phyloP scores from a whole-genome alignment of 2,113 vertebrate genomes.

The Hoplias malabaricus region DNA sequence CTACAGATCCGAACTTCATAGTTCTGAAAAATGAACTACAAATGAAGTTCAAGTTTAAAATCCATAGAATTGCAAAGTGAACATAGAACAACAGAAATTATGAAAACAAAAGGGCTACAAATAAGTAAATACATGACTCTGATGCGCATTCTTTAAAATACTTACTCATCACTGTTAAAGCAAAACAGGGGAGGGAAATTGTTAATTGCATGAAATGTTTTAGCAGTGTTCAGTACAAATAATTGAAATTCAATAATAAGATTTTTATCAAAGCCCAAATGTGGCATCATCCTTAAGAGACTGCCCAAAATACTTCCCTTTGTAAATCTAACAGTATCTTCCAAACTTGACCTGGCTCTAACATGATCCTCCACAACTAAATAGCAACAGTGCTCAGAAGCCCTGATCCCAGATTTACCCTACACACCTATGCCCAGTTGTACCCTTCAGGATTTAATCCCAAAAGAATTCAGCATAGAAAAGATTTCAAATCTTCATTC shows the following conservation, averaged over 20 bases:
- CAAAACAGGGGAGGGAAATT: constrained; percentile 34
- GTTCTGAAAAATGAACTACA: neutral
- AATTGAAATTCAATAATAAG: neutral
- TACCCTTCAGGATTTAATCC: too few relatives aligned
- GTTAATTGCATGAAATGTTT: neutral
- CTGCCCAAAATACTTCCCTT: too few relatives aligned
- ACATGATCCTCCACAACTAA: too few relatives aligned
- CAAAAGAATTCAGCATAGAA: too few relatives aligned
- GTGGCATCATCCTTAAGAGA: neutral
- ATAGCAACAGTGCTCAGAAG: neutral
- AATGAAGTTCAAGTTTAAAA: constrained; percentile 44
- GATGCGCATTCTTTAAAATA: constrained; percentile 25
- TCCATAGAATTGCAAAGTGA: constrained; percentile 48
- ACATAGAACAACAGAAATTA: neutral
- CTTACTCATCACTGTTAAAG: constrained; percentile 56
- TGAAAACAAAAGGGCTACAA: neutral
- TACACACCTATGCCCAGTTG: too few relatives aligned
- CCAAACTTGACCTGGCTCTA: too few relatives aligned
- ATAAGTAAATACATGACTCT: constrained; percentile 10
- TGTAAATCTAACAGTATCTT: too few relatives aligned
- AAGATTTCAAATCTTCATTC: too few relatives aligned
- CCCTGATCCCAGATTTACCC: neutral
- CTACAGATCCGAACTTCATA: constrained; percentile 42
- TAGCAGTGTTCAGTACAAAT: neutral
- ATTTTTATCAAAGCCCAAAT: neutral